Base-by-base conservation (phyloP, 2,888 invertebrate genomes). In the Cephus rjabovi region DNA sequence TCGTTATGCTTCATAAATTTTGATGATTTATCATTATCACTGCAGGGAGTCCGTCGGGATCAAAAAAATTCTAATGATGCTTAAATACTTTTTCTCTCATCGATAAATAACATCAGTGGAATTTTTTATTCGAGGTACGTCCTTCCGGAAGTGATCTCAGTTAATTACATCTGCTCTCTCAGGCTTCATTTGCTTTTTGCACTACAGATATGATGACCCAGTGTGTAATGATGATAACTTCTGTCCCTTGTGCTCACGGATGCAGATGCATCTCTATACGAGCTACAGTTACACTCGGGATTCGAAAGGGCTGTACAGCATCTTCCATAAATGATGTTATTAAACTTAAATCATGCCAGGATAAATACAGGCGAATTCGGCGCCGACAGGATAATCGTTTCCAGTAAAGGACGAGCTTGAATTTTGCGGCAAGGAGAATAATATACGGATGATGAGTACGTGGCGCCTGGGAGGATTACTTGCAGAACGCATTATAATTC, bases 161-260 rank as follows among this genome's bases (percentile, higher is more conserved):
- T 40, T 40, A 37, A 40, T 56, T 56, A 23, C 56, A 23, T 56
- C 56, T 23, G 6, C 23, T 23, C 56, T 56, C 23, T 56, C 56
- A 56, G 56, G 2, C 6, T 56, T 56, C 56, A 56, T 56, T 23
- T 56, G 56, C 23, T 56, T 56, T 56, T 23, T 56, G 9, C 23
- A 4, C 6, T 15, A 23, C 15, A 30, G 73, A n/a, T 71, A 33
- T 15, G 15, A 11, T 15, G 30, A 30, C 2, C 15, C 73, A 71
- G 73, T 30, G 15, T 11, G 2, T 15, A 71, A 71, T 34, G 31
- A 71, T 15, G 30, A 11, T 71, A 71, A n/a, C 15, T n/a, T 71
- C 73, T 71, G 33, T 71, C 34, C 34, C 34, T 71, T 85, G 82
- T 78, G 79, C 75, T 73, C 74, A 34, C 11, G 34, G 12, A 34